A percentile compares a stretch with the other conserved stretches of the same genome.
These are phyloP conservation scores for Gorsachius goisagi DNA, from an alignment of 2,113 vertebrate genomes.

Conservation along the genomic window DNA sequence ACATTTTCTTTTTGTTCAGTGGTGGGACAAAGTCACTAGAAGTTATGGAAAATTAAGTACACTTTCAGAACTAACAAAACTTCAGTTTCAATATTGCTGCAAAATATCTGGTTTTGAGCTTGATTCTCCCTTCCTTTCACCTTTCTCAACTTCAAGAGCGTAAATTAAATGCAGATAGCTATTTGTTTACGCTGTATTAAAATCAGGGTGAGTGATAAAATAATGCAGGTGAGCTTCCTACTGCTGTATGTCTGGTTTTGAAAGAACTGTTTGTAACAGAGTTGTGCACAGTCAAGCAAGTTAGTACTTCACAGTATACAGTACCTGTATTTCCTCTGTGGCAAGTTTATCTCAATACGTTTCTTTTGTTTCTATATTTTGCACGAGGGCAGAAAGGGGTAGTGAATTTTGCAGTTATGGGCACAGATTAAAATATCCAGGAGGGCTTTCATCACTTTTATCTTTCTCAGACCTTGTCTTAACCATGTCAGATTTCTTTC, in stretches of 20 bases:
- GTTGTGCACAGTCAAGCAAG: background rate
- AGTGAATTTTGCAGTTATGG: background rate
- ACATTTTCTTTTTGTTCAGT: background rate
- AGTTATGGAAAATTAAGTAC: background rate
- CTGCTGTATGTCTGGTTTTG: background rate
- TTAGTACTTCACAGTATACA: background rate
- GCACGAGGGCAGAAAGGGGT: background rate
- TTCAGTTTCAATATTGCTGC: background rate
- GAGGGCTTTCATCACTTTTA: background rate
- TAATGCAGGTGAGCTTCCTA: background rate
- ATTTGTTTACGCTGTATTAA: background rate
- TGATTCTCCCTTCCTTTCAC: background rate
- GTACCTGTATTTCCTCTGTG: background rate
- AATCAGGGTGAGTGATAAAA: background rate
- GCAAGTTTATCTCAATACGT: background rate
- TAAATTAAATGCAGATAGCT: background rate
- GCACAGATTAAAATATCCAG: conserved; percentile 1
- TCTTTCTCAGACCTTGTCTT: conserved; percentile 53
- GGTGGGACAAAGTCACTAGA: background rate
- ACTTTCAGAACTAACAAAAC: background rate
- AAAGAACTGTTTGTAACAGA: background rate
- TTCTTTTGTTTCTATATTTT: background rate
- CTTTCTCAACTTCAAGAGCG: background rate
- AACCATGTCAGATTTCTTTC: conserved; percentile 42
- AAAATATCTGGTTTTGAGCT: background rate